These are phyloP conservation scores for Porites evermanni DNA, from an alignment of 92 coral and sea anemone genomes.

Conservation along the genomic window DNA sequence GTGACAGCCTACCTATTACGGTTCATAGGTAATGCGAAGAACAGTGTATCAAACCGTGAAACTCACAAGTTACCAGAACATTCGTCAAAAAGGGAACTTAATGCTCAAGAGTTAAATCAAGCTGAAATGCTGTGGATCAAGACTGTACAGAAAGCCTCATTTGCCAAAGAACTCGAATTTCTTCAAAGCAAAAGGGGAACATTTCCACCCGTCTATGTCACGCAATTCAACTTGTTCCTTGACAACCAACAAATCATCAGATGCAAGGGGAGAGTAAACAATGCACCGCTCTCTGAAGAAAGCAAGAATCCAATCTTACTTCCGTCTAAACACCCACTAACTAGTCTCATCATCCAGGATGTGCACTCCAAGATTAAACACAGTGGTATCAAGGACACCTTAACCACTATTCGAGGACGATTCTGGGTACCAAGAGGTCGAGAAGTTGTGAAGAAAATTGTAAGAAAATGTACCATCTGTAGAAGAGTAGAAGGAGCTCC, in stretches of 20 bases:
- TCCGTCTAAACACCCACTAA: conserved; percentile 59
- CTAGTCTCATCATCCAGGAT: conserved; percentile 47
- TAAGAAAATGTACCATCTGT: neutral
- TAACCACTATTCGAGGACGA: conserved; percentile 62
- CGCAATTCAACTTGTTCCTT: conserved; percentile 63
- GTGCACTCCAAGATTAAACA: conserved; percentile 60
- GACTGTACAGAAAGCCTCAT: too few relatives aligned
- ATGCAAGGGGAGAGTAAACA: conserved; percentile 32
- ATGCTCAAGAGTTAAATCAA: too few relatives aligned
- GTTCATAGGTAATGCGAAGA: too few relatives aligned
- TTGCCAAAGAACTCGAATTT: conserved; percentile 23
- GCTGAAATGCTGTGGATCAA: too few relatives aligned
- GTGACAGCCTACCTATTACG: too few relatives aligned
- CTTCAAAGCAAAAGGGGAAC: conserved; percentile 37
- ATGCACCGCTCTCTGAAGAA: conserved; percentile 50
- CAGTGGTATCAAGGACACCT: conserved; percentile 69
- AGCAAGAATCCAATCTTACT: conserved; percentile 63
- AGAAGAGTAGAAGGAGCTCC: conserved; percentile 53
- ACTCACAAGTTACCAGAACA: too few relatives aligned
- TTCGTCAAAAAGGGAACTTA: too few relatives aligned
- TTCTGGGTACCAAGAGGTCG: conserved; percentile 73
- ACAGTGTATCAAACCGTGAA: too few relatives aligned
- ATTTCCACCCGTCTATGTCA: conserved; percentile 52
- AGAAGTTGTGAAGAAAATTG: conserved; percentile 56
- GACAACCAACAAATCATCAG: conserved; percentile 6